Base-by-base conservation (phyloP, 2,797 vertebrate species). In the Enteromius mattozi region DNA sequence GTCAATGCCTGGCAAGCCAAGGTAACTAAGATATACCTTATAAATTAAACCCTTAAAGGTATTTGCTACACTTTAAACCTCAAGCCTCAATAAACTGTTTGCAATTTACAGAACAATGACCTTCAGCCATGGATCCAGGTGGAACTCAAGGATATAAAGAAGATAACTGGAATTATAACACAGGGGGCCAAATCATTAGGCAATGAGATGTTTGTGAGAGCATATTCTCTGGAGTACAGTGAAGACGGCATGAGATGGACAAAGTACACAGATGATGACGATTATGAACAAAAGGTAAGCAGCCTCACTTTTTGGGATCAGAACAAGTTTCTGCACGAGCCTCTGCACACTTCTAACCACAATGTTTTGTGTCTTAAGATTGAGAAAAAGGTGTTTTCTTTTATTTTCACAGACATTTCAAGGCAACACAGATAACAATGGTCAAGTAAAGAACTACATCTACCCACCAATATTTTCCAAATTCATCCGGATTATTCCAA, bases 51-150 rank as follows among this genome's bases (percentile, higher is more conserved):
- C 12, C 56, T 42, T 69, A 63, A 75, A 40, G 45, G 1, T 27
- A n/a, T 51, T 35, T 13, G 19, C 24, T 6, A 27, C 17, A 75
- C 8, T 59, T 6, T 37, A 66, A 33, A 19, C 24, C 10, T 61
- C n/a, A 56, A 2, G 19, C 61, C 2, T 13, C n/a, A 61, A 72
- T 66, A 35, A 56, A 37, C 49, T 77, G 0, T 76, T 47, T 71
- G 33, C 35, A 27, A 42, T 80, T 65, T 45, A 54, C 89, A 99
- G 98, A 33, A 89, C 16, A 94, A 92, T 78, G 93, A 98, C 92
- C 93, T 94, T 85, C 88, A 94, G 4, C 97, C 97, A 90, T 99
- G 98, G 98, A 94, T 99, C 33, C 96, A 98, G 92, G 94, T 99
- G 54, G 96, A 98, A 86, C 92, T 99, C 76, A 94, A 95, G 42